Evolutionary conservation across 1,140 invertebrate genomes (phyloP), one percentile per base, ranked within the genome.

Genomic region (Euglossa dilemma): DNA sequence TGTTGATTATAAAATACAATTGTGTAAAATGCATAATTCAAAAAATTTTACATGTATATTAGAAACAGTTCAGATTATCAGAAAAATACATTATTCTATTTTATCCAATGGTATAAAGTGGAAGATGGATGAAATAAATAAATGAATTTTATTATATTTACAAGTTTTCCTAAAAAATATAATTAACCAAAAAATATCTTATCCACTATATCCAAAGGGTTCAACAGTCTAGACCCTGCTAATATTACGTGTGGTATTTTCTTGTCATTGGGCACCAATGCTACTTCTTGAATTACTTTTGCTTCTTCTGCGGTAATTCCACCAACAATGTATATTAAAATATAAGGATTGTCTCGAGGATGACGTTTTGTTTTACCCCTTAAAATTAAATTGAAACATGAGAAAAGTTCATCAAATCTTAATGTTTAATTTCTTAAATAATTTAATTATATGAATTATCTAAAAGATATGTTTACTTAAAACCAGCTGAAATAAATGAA

Each of bases 261-360:
- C 54, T 84, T 57, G 8, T 83, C 57, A 72, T 12, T 85, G 70
- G 86, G 87, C 12, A 52, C 50, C 2, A 80, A 70, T 52, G 85
- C 76, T 28, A 92, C 82, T 50, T 94, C 91, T 54, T 92, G 87
- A 47, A 94, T 77, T 67, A 91, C 90, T 87, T 90, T 93, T 25
- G 91, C 89, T 89, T 96, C 95, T 83, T 96, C 95, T 0, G 95
- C 94, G 3, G 95, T 95, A 23, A 95, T 92, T n/a, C 96, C 96
- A 12, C 96, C 96, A 6, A 96, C 88, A 47, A 96, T 92, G 81
- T 95, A 96, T 45, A 96, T 91, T 52, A 96, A 95, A 69, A 96
- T 94, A 47, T 94, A 95, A 0, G 94, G 91, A 89, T 95, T 96
- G 84, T 96, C 95, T 6, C 95, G 86, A 8, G 96, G 95, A 87